Conservation (phyloP, 30 jellyfish, hydroid and myxozoan species). For the Aurelia sp. region DNA sequence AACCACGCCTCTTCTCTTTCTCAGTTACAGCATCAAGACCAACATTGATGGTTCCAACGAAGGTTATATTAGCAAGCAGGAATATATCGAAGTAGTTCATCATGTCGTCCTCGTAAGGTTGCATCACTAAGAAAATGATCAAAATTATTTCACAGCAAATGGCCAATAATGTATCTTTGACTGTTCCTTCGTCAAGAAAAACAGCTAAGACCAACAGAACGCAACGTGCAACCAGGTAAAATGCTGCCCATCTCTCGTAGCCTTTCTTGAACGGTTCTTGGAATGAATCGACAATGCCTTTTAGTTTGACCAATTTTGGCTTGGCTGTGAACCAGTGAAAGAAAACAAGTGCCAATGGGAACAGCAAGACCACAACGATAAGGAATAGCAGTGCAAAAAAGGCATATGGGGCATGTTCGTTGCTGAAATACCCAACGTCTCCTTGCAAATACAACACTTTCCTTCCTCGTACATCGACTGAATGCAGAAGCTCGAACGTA, state of each 20-base stretch:
- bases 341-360: constrained; percentile 71
- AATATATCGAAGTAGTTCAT: constrained; percentile 77
- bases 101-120: constrained; percentile 68
- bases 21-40: constrained; percentile 46
- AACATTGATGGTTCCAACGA: constrained; percentile 67
- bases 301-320: constrained; percentile 5
- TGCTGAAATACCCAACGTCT: constrained; percentile 39
- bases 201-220: constrained; percentile 48
- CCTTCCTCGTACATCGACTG: constrained; percentile 40
- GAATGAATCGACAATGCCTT: constrained; percentile 66
- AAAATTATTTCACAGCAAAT: constrained; percentile 56
- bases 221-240: constrained; percentile 70
- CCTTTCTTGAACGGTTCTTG: constrained; percentile 67
- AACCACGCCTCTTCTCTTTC: constrained; percentile 31
- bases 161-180: constrained; percentile 63
- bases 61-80: constrained; percentile 53
- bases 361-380: constrained; percentile 39
- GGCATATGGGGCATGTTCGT: constrained; percentile 52
- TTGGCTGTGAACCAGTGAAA: constrained; percentile 35
- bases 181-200: constrained; percentile 48
- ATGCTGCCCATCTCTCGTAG: constrained; percentile 65
- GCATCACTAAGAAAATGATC: constrained; percentile 41
- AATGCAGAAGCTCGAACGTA: constrained; percentile 71
- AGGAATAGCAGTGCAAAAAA: constrained; percentile 40
- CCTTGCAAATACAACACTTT: constrained; percentile 66